Evolutionary conservation across 2,797 vertebrate species (phyloP).

Genomic region (Lithobates pipiens): DNA sequence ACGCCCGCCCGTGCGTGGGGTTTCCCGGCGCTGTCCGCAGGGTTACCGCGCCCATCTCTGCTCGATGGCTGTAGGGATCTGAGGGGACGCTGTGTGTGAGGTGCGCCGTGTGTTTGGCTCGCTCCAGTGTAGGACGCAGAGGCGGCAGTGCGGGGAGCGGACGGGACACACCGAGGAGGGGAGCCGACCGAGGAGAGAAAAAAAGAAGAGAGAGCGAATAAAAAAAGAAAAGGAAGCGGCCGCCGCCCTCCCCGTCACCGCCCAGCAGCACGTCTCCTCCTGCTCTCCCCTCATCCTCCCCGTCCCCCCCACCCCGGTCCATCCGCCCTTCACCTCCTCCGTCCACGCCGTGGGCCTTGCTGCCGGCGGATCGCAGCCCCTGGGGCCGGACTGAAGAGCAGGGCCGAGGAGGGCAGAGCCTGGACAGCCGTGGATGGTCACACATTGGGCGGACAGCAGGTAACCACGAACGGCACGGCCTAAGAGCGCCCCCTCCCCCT

Average conservation of each 20-base stretch:
- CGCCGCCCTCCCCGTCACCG: constrained; percentile 63
- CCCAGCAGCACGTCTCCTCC: constrained; percentile 47
- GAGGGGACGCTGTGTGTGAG: constrained; percentile 63
- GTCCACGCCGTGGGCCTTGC: constrained; percentile 48
- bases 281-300: constrained; percentile 54
- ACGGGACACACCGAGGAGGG: constrained; percentile 22
- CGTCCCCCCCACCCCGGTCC: constrained; percentile 44
- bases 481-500: not conserved
- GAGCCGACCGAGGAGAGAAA: constrained; percentile 50
- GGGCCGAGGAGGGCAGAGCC: constrained; percentile 49
- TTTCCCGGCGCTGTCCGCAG: constrained; percentile 65
- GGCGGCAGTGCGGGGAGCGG: constrained; percentile 61
- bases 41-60: constrained; percentile 68
- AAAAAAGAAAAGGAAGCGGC: constrained; percentile 46
- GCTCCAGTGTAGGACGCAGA: constrained; percentile 52
- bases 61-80: constrained; percentile 72
- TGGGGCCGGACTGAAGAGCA: constrained; percentile 30
- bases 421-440: constrained; percentile 66
- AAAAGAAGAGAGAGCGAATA: not conserved
- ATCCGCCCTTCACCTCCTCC: constrained; percentile 57
- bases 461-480: not conserved
- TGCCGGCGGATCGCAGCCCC: not conserved
- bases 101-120: constrained; percentile 32
- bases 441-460: constrained; percentile 63
- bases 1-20: constrained; percentile 67